Conservation (phyloP, 2,797 vertebrate genomes). For the Galago senegalensis region DNA sequence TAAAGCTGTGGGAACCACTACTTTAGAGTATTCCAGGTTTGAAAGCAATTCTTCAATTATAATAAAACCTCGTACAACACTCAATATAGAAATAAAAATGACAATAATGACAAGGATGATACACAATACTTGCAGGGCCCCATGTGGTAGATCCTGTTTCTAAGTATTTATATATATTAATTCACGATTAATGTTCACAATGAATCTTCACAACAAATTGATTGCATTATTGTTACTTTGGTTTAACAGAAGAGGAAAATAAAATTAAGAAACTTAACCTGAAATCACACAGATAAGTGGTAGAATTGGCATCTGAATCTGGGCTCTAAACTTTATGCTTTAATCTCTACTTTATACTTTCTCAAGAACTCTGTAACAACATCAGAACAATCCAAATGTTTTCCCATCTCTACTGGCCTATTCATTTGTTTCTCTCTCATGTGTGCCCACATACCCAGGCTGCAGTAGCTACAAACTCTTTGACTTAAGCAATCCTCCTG, state of each 20-base stretch:
- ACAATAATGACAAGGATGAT: too few species aligned
- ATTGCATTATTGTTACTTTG: background rate
- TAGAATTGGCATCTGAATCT: background rate
- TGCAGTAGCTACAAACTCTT: background rate
- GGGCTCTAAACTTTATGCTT: slow-evolving; percentile 50
- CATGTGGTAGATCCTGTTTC: background rate
- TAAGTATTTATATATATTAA: background rate
- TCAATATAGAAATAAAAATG: slow-evolving; percentile 16
- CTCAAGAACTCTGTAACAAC: slow-evolving; percentile 1
- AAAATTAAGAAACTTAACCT: slow-evolving; percentile 40
- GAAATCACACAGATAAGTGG: slow-evolving; percentile 1
- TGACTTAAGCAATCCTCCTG: background rate
- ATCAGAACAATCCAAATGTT: background rate
- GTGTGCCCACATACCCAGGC: background rate
- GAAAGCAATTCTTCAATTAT: slow-evolving; percentile 36
- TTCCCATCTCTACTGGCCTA: background rate
- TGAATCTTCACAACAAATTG: slow-evolving; percentile 23
- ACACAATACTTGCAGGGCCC: background rate
- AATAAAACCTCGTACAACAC: background rate
- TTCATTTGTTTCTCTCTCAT: background rate
- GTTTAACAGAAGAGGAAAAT: background rate
- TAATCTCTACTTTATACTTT: background rate
- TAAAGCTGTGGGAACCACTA: background rate
- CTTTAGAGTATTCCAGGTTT: background rate
- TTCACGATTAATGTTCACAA: slow-evolving; percentile 23